phyloP scores from a whole-genome alignment of 2,888 invertebrate species.

The Acanthacorydalis orientalis region DNA sequence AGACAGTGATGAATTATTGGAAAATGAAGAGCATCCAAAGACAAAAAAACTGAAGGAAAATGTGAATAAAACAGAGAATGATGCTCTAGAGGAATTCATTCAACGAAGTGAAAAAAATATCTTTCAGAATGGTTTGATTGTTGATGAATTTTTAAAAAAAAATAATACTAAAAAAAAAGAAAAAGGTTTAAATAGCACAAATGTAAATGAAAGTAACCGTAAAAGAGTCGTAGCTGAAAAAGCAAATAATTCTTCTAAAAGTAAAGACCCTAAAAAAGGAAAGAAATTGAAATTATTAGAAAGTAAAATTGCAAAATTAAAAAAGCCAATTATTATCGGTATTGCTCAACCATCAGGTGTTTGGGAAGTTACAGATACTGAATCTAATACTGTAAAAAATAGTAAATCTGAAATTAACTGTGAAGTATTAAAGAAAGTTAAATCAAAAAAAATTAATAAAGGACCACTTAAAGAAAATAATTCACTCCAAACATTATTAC shows the following conservation, averaged over 20 bases:
- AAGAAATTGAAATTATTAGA: not conserved
- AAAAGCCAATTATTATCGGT: not conserved
- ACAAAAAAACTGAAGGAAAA: not conserved
- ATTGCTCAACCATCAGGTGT: not conserved
- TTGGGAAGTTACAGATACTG: slow-evolving; percentile 14
- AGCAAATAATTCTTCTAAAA: not conserved
- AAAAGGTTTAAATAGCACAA: too few species aligned
- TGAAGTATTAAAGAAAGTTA: too few species aligned
- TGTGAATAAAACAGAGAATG: not conserved
- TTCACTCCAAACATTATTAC: not conserved
- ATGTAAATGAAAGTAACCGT: not conserved
- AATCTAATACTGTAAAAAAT: slow-evolving; percentile 15
- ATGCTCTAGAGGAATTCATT: slow-evolving; percentile 9
- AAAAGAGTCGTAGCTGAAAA: not conserved
- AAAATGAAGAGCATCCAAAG: not conserved
- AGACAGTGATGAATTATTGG: not conserved
- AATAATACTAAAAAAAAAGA: too few species aligned
- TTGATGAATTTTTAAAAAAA: too few species aligned
- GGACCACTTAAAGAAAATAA: too few species aligned
- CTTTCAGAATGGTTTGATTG: too few species aligned
- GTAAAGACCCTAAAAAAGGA: not conserved
- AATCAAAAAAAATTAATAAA: too few species aligned
- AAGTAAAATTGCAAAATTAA: slow-evolving; percentile 1
- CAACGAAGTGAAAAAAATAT: slow-evolving; percentile 8
- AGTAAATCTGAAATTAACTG: too few species aligned